Evolutionary conservation across 2,888 invertebrate species (phyloP).

Genomic region (Melipona bicolor): DNA sequence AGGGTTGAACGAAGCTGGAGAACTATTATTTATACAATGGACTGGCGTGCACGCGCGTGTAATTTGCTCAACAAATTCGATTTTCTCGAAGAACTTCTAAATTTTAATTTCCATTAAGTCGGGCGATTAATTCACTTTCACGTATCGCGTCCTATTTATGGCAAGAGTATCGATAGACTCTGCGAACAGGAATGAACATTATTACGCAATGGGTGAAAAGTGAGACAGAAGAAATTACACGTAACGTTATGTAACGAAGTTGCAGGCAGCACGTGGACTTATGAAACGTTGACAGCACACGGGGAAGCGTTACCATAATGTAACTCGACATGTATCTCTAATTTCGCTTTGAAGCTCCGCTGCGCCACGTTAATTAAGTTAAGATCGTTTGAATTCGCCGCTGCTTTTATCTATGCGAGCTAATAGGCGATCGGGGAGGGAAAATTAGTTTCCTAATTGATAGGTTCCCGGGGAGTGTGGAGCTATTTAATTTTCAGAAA

Average conservation of each 20-base stretch:
- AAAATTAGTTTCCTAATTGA: neutral
- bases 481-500: neutral
- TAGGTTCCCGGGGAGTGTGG: neutral
- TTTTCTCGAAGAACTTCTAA: no score
- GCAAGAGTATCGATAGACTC: neutral
- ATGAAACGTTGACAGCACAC: slow-evolving; percentile 40
- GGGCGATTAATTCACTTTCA: no score
- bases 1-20: no score
- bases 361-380: neutral
- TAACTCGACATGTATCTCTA: neutral
- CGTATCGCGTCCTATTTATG: no score
- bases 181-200: slow-evolving; percentile 18
- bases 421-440: neutral
- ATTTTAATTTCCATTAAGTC: no score
- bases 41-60: no score
- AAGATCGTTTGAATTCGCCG: neutral
- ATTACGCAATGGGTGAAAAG: slow-evolving; percentile 36
- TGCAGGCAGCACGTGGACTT: slow-evolving; percentile 44
- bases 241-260: slow-evolving; percentile 55
- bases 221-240: slow-evolving; percentile 50
- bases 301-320: slow-evolving; percentile 18
- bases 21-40: no score
- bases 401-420: neutral
- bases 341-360: neutral
- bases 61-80: no score